phyloP scores from a whole-genome alignment of 2,888 invertebrate genomes.

The Drosophila recens region DNA sequence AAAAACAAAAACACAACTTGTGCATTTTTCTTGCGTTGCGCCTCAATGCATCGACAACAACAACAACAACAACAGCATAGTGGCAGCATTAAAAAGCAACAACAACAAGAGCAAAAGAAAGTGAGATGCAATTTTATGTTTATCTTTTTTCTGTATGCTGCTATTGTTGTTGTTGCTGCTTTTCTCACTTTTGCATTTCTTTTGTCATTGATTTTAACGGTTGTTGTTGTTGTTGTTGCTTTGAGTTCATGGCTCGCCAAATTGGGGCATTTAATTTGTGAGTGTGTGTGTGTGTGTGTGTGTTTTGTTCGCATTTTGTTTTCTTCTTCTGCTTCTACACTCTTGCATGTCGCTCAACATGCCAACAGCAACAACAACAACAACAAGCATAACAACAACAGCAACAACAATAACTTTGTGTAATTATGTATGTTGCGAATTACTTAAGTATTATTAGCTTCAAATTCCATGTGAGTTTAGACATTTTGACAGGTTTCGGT shows the following conservation, averaged over 20 bases:
- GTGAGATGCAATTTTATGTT: constrained; percentile 78
- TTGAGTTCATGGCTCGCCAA: constrained; percentile 79
- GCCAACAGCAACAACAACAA: constrained; percentile 37
- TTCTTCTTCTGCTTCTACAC: constrained; percentile 15
- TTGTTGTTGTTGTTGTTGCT: constrained; percentile 44
- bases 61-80: constrained; percentile 7
- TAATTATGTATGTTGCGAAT: constrained; percentile 69
- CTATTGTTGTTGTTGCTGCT: constrained; percentile 26
- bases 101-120: constrained; percentile 69
- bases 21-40: constrained; percentile 67
- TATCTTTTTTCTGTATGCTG: constrained; percentile 36
- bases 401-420: constrained; percentile 32
- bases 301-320: constrained; percentile 31
- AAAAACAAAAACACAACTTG: constrained; percentile 43
- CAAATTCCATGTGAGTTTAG: constrained; percentile 43
- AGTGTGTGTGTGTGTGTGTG: constrained; percentile 19
- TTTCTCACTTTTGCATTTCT: constrained; percentile 63
- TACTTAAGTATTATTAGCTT: constrained; percentile 68
- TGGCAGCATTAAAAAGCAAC: constrained; percentile 49
- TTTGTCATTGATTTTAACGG: constrained; percentile 66
- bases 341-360: constrained; percentile 64
- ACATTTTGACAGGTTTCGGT: constrained; percentile 71
- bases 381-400: constrained; percentile 24
- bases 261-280: constrained; percentile 72
- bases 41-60: constrained; percentile 52